Evolutionary conservation across 2,888 invertebrate species (phyloP), one percentile per base, ranked within the genome.

Genomic region (Megamerina dolium): DNA sequence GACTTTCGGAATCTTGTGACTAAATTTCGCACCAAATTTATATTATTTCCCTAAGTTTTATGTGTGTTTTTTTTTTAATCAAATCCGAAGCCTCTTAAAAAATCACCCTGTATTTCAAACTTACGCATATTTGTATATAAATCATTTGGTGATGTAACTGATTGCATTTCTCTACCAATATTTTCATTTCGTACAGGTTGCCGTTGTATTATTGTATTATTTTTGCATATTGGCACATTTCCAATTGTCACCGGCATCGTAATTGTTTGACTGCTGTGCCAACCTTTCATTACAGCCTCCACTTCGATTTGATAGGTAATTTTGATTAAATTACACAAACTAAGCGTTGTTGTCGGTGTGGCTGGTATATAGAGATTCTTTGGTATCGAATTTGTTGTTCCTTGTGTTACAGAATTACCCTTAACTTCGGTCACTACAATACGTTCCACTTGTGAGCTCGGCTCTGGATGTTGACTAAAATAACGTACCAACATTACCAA

Each of bases 181-280:
- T n/a, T n/a, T n/a, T n/a, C n/a, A n/a, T n/a, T n/a, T n/a, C n/a
- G n/a, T n/a, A n/a, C n/a, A 0, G 55, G 55, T 19, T 55, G 52
- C n/a, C 51, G 38, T n/a, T 50, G 37, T 35, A 55, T 40, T 1
- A 51, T 46, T 8, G 42, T 51, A 20, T 51, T n/a, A n/a, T n/a
- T n/a, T n/a, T n/a, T 46, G 13, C 40, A 49, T 26, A 70, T 40
- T 0, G 72, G 70, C 34, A 67, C 56, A 21, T 66, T 68, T 12
- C 71, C 72, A 39, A 73, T 63, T 8, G 61, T 62, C 2, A 71
- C 53, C 1, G 71, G 71, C 53, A 68, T 64, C 2, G 55, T 53
- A n/a, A 68, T 57, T 13, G 56, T 35, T 42, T 67, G 61, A 29
- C 57, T 56, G 33, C 56, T 50, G 36, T 62, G 61, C 5, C 57